phyloP scores from a whole-genome alignment of 1,140 invertebrate genomes.

The Meteorus sp. region DNA sequence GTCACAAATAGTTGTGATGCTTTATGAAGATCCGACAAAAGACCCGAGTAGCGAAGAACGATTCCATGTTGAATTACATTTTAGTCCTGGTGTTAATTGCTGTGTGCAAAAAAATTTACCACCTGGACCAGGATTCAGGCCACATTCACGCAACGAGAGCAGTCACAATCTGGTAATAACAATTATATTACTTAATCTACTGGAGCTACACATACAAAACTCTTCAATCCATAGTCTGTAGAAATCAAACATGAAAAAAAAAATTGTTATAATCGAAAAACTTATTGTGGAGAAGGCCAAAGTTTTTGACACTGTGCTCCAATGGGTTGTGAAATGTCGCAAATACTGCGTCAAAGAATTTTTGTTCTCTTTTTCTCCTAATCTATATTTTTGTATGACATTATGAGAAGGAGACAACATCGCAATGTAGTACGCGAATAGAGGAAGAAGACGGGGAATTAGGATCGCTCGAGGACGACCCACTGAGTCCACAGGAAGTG shows the following conservation, averaged over 20 bases:
- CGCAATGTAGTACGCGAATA: constrained; percentile 64
- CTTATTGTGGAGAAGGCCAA: too few relatives aligned
- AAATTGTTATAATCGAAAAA: neutral
- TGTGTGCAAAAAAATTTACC: constrained; percentile 93
- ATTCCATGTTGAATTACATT: constrained; percentile 97
- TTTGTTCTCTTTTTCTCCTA: too few relatives aligned
- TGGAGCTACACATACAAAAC: too few relatives aligned
- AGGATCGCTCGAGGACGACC: constrained; percentile 46
- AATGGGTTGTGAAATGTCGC: too few relatives aligned
- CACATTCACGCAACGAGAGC: constrained; percentile 83
- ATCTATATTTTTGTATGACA: neutral
- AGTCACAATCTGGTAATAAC: constrained; percentile 54
- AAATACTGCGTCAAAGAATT: too few relatives aligned
- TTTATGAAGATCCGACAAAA: constrained; percentile 99
- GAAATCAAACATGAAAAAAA: neutral
- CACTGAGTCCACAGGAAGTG: constrained; percentile 32
- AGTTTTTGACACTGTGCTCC: too few relatives aligned
- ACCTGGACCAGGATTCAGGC: constrained; percentile 89
- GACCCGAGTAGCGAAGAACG: constrained; percentile 86
- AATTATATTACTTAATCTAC: neutral
- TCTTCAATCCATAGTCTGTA: neutral
- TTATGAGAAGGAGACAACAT: constrained; percentile 43
- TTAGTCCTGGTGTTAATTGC: constrained; percentile 95
- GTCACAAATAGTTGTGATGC: constrained; percentile 98
- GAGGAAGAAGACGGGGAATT: constrained; percentile 63